Percentiles rank a stretch among this genome's conserved stretches.
Conservation (phyloP, 2,113 vertebrate genomes). For the Aleadryas rufinucha region DNA sequence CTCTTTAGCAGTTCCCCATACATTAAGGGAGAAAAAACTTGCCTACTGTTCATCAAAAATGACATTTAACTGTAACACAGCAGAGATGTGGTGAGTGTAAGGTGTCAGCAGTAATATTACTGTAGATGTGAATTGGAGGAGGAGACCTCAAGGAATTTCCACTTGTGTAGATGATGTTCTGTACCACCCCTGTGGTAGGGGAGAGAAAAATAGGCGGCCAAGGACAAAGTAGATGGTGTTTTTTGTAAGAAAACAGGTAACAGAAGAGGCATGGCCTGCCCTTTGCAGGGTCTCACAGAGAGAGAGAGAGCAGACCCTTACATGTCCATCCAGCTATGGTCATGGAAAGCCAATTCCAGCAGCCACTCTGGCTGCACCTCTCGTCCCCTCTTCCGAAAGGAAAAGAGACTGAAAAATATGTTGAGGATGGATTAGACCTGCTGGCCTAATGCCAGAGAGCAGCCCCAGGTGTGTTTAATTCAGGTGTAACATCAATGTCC, state of each 20-base stretch:
- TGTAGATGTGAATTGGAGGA: background rate
- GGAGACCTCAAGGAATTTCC: background rate
- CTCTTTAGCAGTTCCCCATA: background rate
- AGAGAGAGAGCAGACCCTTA: background rate
- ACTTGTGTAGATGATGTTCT: background rate
- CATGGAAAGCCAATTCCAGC: background rate
- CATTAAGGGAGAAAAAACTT: background rate
- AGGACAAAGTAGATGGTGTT: background rate
- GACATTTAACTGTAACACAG: background rate
- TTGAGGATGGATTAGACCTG: background rate
- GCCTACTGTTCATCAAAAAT: background rate
- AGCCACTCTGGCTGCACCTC: background rate
- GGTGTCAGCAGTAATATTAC: background rate
- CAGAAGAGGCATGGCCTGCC: background rate
- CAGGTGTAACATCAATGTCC: background rate
- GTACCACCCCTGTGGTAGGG: background rate
- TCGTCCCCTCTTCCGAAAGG: background rate
- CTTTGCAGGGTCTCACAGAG: background rate
- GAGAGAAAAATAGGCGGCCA: background rate
- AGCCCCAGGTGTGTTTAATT: background rate
- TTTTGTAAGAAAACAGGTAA: background rate
- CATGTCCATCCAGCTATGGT: fast-evolving
- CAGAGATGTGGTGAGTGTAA: background rate
- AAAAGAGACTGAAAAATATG: background rate
- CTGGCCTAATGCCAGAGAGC: background rate